These are phyloP conservation scores for Ceyx cyanopectus DNA, from an alignment of 2,113 vertebrate species.

Conservation along the genomic window DNA sequence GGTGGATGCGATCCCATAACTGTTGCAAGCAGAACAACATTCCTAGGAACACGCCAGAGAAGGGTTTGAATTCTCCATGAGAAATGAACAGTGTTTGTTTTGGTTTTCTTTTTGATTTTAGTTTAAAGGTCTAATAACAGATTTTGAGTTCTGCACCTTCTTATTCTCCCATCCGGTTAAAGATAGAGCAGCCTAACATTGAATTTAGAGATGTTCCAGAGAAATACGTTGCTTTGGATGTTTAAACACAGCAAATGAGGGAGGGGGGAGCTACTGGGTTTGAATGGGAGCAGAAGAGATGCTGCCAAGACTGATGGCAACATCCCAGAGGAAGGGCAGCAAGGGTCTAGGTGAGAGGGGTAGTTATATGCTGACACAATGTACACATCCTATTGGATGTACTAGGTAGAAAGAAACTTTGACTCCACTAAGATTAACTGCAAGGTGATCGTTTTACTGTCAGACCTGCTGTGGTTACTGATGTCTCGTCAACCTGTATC, in stretches of 20 bases:
- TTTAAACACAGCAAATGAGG: background rate
- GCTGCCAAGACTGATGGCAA: background rate
- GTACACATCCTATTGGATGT: conserved; percentile 58
- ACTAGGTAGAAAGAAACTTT: background rate
- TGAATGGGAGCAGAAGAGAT: background rate
- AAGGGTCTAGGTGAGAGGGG: background rate
- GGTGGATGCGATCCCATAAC: background rate
- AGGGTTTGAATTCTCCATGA: conserved; percentile 68
- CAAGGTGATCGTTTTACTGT: background rate
- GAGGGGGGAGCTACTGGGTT: background rate
- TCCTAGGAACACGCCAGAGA: conserved; percentile 53
- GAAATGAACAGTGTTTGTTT: conserved; percentile 20
- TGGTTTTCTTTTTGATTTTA: background rate
- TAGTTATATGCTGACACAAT: background rate
- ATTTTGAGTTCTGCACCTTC: conserved; percentile 24
- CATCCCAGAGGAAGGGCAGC: background rate
- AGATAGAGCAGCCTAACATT: background rate
- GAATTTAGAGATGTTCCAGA: background rate
- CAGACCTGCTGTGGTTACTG: background rate
- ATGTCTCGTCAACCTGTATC: background rate
- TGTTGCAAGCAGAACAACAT: conserved; percentile 15
- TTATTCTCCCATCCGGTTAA: background rate
- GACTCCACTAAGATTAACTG: background rate
- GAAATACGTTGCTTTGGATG: background rate
- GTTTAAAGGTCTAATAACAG: conserved; percentile 39